These are phyloP conservation scores for Sorex maritimensis DNA, from an alignment of 2,797 vertebrate genomes.

Conservation along the genomic window DNA sequence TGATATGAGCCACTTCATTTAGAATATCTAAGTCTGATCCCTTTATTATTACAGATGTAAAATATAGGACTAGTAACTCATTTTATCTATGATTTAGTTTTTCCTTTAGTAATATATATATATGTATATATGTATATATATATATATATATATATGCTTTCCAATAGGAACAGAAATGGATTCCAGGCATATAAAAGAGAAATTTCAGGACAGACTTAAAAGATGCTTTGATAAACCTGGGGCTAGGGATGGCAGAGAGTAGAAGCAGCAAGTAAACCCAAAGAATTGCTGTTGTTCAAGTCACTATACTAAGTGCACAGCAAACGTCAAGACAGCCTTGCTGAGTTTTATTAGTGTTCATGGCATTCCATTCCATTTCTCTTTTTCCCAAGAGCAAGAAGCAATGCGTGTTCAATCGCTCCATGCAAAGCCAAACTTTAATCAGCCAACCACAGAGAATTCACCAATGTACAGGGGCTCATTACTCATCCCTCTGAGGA, in stretches of 20 bases:
- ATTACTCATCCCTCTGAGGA: slow-evolving; percentile 70
- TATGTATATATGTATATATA: too few relatives aligned
- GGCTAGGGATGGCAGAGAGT: too few relatives aligned
- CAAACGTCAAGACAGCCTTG: background rate
- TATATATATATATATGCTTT: background rate
- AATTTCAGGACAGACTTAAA: slow-evolving; percentile 28
- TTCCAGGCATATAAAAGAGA: background rate
- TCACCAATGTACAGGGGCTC: slow-evolving; percentile 45
- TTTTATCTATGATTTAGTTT: background rate
- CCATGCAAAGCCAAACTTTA: slow-evolving; percentile 60
- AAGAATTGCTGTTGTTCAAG: slow-evolving; percentile 31
- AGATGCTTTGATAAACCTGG: slow-evolving; percentile 1
- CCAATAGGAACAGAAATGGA: background rate
- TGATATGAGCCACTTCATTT: background rate
- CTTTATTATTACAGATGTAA: background rate
- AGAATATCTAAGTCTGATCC: background rate
- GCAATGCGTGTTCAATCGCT: background rate
- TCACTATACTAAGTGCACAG: background rate
- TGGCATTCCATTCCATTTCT: background rate
- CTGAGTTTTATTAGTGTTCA: background rate
- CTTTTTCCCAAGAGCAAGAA: background rate
- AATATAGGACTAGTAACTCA: background rate
- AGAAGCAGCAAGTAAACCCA: background rate
- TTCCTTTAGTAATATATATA: background rate
- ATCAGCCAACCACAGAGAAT: slow-evolving; percentile 66